These are phyloP conservation scores for Metopia argyrocephala DNA, from an alignment of 2,888 invertebrate species.

Conservation along the genomic window DNA sequence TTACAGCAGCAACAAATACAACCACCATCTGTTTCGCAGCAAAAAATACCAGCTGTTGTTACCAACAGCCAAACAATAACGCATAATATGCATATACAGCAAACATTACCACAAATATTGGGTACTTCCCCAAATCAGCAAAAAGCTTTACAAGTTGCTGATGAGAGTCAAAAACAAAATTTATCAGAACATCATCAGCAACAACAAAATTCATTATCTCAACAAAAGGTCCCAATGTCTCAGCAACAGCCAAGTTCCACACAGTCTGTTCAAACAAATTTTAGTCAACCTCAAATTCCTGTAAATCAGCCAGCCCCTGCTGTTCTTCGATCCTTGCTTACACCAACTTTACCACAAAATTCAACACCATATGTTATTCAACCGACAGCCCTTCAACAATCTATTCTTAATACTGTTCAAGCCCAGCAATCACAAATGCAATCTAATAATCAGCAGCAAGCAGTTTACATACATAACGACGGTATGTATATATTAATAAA, in stretches of 20 bases:
- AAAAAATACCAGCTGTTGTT: conserved; percentile 54
- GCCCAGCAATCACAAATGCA: conserved; percentile 33
- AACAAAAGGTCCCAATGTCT: conserved; percentile 18
- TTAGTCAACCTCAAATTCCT: conserved; percentile 27
- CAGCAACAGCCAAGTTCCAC: conserved; percentile 62
- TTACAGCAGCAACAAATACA: conserved; percentile 51
- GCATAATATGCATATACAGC: conserved; percentile 52
- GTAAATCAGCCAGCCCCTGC: conserved; percentile 59
- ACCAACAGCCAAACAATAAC: conserved; percentile 64
- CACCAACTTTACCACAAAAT: conserved; percentile 36
- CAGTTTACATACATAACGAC: conserved; percentile 44
- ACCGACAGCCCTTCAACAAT: conserved; percentile 51
- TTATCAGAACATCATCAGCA: conserved; percentile 64
- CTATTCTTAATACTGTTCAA: conserved; percentile 27
- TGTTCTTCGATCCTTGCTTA: conserved; percentile 25
- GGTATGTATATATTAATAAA: conserved; percentile 23
- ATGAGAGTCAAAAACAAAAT: conserved; percentile 13
- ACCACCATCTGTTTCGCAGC: conserved; percentile 45
- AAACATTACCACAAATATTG: conserved; percentile 60
- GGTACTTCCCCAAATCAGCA: conserved; percentile 65
- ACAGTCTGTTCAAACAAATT: conserved; percentile 39
- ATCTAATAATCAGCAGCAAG: conserved; percentile 20
- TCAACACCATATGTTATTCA: conserved; percentile 42
- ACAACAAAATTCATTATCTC: conserved; percentile 60
- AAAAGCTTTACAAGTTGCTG: conserved; percentile 52